A percentile compares a stretch with the other conserved stretches of the same genome.
phyloP scores from a whole-genome alignment of 2,113 vertebrate species.

The Macquaria ambigua region DNA sequence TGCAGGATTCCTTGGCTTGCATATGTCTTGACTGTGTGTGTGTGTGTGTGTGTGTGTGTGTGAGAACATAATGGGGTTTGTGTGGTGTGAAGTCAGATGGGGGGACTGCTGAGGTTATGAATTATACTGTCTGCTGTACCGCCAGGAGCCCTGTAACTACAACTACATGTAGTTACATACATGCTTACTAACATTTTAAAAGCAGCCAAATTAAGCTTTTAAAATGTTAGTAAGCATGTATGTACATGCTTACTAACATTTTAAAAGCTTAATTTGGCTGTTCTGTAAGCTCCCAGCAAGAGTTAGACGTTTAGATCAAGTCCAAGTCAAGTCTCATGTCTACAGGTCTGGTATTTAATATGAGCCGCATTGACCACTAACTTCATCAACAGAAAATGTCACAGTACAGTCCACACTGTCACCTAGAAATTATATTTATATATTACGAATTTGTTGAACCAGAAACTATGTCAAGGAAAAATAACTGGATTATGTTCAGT shows the following conservation, averaged over 20 bases:
- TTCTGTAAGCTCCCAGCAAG: neutral
- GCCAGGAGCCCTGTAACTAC: neutral
- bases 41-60: neutral
- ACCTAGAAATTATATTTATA: no score
- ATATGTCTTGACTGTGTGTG: neutral
- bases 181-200: neutral
- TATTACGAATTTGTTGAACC: no score
- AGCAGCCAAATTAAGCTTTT: no score
- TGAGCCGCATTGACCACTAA: no score
- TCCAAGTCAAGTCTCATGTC: neutral
- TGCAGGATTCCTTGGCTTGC: neutral
- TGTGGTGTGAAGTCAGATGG: conserved; percentile 1
- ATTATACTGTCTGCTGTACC: neutral
- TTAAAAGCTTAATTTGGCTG: neutral
- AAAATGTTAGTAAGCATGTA: no score
- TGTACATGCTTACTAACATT: neutral
- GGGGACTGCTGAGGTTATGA: neutral
- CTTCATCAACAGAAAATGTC: neutral
- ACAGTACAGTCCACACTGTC: neutral
- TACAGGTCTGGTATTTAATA: neutral
- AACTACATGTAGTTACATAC: neutral
- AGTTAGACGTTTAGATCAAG: neutral
- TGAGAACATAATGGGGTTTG: conserved; percentile 23
- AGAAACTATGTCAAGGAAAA: no score
- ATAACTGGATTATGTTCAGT: no score